phyloP scores from a whole-genome alignment of 23 tunicate species.

The Halocynthia aurantium region DNA sequence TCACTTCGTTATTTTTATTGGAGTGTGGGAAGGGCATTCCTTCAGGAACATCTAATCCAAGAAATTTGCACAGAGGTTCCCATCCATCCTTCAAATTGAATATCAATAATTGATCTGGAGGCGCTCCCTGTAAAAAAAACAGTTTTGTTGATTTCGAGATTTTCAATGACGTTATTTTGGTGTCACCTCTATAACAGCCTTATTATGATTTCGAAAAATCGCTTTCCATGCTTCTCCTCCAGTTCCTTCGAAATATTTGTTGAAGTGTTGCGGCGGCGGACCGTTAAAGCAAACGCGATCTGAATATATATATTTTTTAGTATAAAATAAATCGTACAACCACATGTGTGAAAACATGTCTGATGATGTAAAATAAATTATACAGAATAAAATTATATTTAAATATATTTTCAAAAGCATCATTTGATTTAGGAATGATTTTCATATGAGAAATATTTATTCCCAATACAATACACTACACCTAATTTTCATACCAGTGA shows the following conservation, averaged over 20 bases:
- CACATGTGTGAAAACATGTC: background rate
- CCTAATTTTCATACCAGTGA: background rate
- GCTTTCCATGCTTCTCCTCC: background rate
- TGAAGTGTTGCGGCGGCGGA: background rate
- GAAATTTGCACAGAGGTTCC: too few relatives aligned
- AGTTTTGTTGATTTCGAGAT: too few relatives aligned
- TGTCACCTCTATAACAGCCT: conserved; percentile 6
- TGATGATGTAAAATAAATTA: background rate
- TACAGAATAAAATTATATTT: background rate
- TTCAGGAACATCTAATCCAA: too few relatives aligned
- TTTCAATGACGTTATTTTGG: too few relatives aligned
- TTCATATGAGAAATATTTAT: background rate
- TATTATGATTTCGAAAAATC: conserved; percentile 14
- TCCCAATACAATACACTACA: background rate
- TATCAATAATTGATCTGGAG: too few relatives aligned
- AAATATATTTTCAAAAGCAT: background rate
- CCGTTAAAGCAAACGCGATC: background rate
- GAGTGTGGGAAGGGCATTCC: too few relatives aligned
- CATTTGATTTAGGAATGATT: background rate
- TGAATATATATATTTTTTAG: background rate
- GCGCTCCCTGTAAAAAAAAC: too few relatives aligned
- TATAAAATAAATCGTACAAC: background rate
- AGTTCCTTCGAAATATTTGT: conserved; percentile 4
- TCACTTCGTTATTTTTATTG: too few relatives aligned
- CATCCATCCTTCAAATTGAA: too few relatives aligned